Conservation (phyloP, 2,888 invertebrate genomes). For the Bhutanitis thaidina region DNA sequence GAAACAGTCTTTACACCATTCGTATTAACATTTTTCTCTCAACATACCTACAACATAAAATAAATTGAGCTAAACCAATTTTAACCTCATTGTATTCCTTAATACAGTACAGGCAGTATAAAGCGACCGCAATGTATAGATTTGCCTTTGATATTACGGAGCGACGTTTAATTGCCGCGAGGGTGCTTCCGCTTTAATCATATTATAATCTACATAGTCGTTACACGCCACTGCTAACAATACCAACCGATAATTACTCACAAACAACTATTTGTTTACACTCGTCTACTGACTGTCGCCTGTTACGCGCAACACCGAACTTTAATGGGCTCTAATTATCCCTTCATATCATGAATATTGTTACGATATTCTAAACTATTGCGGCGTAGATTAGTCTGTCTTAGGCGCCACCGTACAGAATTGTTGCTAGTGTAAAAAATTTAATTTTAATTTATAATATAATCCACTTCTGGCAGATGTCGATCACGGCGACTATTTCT, state of each 20-base stretch:
- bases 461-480: no score
- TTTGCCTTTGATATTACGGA: conserved; percentile 1
- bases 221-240: conserved; percentile 43
- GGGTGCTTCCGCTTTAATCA: conserved; percentile 30
- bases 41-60: no score
- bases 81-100: no score
- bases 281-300: conserved; percentile 7
- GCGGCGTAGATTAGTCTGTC: not conserved
- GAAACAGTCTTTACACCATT: no score
- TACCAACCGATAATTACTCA: conserved; percentile 46
- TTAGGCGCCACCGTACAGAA: no score
- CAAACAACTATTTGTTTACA: conserved; percentile 41
- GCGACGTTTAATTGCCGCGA: conserved; percentile 21
- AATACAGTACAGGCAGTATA: no score
- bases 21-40: no score
- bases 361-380: not conserved
- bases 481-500: no score
- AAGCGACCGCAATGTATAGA: no score
- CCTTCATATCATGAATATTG: conserved; percentile 11
- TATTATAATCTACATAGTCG: conserved; percentile 47
- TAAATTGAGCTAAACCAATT: no score
- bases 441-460: no score
- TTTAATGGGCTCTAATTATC: conserved; percentile 19
- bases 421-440: no score
- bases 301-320: not conserved